Evolutionary conservation across 2,888 invertebrate species (phyloP).

Genomic region (Odontomyia ornata): DNA sequence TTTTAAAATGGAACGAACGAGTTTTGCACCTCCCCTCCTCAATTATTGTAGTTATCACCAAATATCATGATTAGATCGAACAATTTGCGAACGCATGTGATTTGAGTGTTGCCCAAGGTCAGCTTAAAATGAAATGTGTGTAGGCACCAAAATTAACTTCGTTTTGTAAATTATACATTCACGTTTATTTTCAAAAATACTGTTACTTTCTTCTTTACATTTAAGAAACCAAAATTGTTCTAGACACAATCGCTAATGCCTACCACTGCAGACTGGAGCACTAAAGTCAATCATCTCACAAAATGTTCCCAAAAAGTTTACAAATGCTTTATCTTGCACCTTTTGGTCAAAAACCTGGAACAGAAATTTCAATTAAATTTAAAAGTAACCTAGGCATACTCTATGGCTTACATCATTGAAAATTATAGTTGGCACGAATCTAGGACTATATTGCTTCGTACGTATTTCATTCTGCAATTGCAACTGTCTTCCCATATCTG

Average conservation of each 20-base stretch:
- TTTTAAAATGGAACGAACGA: no score
- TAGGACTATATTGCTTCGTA: constrained; percentile 60
- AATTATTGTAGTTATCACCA: no score
- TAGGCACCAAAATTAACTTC: no score
- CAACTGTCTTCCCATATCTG: constrained; percentile 62
- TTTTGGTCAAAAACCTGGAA: constrained; percentile 62
- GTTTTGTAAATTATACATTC: no score
- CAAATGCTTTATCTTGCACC: constrained; percentile 63
- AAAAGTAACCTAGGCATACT: background rate
- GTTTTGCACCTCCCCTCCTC: no score
- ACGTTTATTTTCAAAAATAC: no score
- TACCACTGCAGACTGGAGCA: constrained; percentile 40
- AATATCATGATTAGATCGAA: no score
- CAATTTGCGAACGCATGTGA: no score
- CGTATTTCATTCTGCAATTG: constrained; percentile 66
- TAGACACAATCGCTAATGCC: background rate
- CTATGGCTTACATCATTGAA: constrained; percentile 65
- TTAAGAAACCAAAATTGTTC: no score
- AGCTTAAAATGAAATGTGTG: no score
- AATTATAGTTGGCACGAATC: constrained; percentile 67
- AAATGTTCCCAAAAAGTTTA: constrained; percentile 62
- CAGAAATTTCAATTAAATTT: background rate
- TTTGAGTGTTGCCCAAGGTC: no score
- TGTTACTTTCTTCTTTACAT: no score
- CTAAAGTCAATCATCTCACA: constrained; percentile 56